Evolutionary conservation across 2,888 invertebrate species (phyloP).

Genomic region (Resseliella maxima): DNA sequence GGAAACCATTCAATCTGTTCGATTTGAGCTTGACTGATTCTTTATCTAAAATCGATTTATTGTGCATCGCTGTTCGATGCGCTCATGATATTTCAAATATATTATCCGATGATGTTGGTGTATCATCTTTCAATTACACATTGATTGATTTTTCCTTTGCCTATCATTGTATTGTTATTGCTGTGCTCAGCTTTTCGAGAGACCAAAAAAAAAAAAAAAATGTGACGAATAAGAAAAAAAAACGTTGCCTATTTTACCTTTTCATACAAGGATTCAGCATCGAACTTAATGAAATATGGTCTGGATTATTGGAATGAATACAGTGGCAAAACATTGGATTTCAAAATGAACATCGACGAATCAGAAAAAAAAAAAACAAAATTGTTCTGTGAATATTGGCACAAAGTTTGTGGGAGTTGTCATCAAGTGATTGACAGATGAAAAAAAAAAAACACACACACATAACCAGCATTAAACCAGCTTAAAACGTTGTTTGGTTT

Average conservation of each 20-base stretch:
- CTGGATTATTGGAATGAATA: neutral
- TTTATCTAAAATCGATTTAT: constrained; percentile 24
- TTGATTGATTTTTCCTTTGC: constrained; percentile 13
- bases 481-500: neutral
- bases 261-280: neutral
- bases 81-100: neutral
- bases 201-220: too few species aligned
- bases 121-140: constrained; percentile 39
- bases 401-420: neutral
- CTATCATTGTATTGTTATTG: neutral
- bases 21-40: neutral
- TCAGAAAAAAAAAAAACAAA: neutral
- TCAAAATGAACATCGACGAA: neutral
- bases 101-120: neutral
- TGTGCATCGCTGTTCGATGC: neutral
- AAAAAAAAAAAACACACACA: too few species aligned
- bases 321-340: neutral
- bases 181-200: neutral
- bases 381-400: neutral
- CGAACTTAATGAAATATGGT: neutral
- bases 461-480: neutral
- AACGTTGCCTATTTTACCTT: neutral
- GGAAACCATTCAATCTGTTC: neutral
- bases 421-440: neutral
- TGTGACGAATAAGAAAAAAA: too few species aligned